Evolutionary conservation across 2,113 vertebrate species (phyloP).

Genomic region (Galemys pyrenaicus): DNA sequence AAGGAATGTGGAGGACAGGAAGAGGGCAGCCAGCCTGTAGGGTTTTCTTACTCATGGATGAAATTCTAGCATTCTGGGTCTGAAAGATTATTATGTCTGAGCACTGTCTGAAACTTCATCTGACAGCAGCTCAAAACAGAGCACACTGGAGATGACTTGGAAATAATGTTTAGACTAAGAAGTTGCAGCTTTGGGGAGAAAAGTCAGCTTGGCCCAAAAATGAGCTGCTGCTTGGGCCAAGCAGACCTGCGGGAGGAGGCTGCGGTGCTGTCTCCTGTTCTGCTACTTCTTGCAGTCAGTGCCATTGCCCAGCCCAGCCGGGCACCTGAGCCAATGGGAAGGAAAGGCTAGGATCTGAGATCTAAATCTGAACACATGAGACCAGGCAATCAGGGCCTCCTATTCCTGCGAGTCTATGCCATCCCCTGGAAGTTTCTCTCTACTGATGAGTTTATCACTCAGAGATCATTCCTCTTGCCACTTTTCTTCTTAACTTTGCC

Average conservation of each 20-base stretch:
- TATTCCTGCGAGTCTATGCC: neutral
- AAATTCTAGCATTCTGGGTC: conserved; percentile 13
- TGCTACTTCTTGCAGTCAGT: neutral
- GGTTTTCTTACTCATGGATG: neutral
- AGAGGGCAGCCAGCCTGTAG: neutral
- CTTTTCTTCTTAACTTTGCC: neutral
- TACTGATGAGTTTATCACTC: no score
- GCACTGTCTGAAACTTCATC: neutral
- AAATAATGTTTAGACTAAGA: neutral
- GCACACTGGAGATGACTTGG: neutral
- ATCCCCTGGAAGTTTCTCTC: neutral
- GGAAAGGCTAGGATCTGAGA: neutral
- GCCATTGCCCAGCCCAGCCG: neutral
- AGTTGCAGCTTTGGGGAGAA: neutral
- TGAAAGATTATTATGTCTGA: neutral
- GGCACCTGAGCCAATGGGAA: neutral
- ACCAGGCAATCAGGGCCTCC: neutral
- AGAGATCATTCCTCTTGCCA: neutral
- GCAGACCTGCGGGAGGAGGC: accelerated
- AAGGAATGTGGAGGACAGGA: neutral
- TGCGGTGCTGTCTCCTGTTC: neutral
- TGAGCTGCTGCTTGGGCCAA: neutral
- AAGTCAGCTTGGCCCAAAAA: neutral
- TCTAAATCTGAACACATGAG: neutral
- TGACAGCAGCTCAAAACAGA: neutral